phyloP scores from a whole-genome alignment of 2,888 invertebrate species.

The Gymnosoma rotundatum region DNA sequence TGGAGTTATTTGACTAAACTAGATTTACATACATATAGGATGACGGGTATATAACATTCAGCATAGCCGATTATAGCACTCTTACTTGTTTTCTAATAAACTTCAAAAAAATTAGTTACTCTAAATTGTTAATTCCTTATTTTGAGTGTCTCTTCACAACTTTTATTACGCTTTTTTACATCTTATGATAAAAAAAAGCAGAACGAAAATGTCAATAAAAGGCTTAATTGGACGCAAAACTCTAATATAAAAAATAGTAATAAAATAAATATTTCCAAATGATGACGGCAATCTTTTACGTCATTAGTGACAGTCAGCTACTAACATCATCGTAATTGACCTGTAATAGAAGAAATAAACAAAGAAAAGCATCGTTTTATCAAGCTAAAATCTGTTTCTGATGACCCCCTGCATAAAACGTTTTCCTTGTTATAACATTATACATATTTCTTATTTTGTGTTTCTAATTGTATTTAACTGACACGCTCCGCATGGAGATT shows the following conservation, averaged over 20 bases:
- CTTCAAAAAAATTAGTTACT: no score
- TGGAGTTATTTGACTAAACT: no score
- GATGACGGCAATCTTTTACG: slow-evolving; percentile 56
- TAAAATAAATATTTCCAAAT: background rate
- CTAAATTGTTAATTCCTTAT: no score
- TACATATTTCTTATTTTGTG: slow-evolving; percentile 17
- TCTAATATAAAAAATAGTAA: background rate
- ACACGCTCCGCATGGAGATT: slow-evolving; percentile 8
- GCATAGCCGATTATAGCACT: no score
- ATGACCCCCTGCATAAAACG: slow-evolving; percentile 52
- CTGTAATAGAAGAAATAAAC: background rate
- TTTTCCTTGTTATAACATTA: slow-evolving; percentile 24
- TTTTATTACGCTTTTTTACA: no score
- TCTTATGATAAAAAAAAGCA: no score
- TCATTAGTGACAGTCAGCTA: slow-evolving; percentile 45
- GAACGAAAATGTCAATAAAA: no score
- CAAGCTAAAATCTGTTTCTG: slow-evolving; percentile 56
- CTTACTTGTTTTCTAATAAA: no score
- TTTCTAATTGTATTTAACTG: slow-evolving; percentile 33
- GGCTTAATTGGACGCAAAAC: slow-evolving; percentile 29
- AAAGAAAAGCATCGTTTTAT: slow-evolving; percentile 42
- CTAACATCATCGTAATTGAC: slow-evolving; percentile 31
- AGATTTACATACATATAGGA: no score
- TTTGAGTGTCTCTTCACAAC: no score
- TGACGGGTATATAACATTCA: no score